Evolutionary conservation across 2,888 invertebrate genomes (phyloP).

Genomic region (Drosophila imparisetae): DNA sequence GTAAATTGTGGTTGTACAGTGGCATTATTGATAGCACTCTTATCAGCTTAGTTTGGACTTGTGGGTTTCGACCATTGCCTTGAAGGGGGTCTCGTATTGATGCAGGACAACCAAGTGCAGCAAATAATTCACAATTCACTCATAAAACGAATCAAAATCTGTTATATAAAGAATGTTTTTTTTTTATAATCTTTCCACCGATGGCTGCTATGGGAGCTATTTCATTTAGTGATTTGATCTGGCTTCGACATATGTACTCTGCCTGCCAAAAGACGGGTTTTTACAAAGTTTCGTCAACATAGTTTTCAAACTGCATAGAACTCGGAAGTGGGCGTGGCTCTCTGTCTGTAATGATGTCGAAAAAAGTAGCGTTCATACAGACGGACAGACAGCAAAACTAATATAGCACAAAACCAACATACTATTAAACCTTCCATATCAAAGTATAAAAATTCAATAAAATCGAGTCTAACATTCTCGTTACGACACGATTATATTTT

Average conservation of each 20-base stretch:
- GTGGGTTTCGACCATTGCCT: neutral
- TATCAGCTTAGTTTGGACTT: neutral
- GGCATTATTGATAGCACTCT: neutral
- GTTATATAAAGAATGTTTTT: neutral
- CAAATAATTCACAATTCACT: neutral
- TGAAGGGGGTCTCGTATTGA: neutral
- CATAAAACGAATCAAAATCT: neutral
- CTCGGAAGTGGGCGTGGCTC: neutral
- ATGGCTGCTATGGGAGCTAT: neutral
- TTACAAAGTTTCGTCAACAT: neutral
- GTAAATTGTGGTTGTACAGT: slow-evolving; percentile 5
- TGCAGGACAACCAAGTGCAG: neutral
- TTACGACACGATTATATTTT: neutral
- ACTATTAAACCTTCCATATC: neutral
- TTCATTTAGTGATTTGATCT: neutral
- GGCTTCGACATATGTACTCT: neutral
- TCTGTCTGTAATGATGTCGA: too few relatives aligned
- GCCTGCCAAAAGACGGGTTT: neutral
- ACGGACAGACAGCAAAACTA: too few relatives aligned
- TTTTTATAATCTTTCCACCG: neutral
- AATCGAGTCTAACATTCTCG: neutral
- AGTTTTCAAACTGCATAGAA: neutral
- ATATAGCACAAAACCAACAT: too few relatives aligned
- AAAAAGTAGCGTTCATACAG: too few relatives aligned
- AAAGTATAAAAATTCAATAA: neutral